Base-by-base conservation (phyloP, 1,140 invertebrate species). In the Parapsyche elsis region DNA sequence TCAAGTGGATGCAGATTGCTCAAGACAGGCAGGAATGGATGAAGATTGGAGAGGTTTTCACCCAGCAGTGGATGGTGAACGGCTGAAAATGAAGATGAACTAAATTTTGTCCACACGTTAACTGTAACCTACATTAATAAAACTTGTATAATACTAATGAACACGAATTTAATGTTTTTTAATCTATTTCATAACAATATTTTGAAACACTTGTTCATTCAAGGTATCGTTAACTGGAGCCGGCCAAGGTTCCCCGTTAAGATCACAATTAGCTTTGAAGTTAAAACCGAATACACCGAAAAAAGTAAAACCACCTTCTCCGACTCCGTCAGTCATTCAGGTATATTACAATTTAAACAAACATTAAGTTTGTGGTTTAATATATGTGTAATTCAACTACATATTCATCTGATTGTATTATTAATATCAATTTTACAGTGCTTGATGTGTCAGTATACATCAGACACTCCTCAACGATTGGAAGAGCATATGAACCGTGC, bases 401-500 rank as follows among this genome's bases (percentile, higher is more conserved):
- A 73, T 46, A 73, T 71, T 4, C 9, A 14, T 16, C 12, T 71
- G 30, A 44, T 4, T 24, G 44, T 21, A 74, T 70, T 76, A 10
- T 77, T 80, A 45, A 19, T 14, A 78, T 76, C n/a, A 76, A 81
- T 38, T 4, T 84, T 87, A 75, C 85, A 93, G 87, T 97, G 95
- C 88, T 93, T 95, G 21, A 90, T 97, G 86, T 97, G 95, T 89
- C 92, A 92, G 83, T 95, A 93, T 86, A 92, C 89, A 83, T 94
- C 94, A 81, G 91, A 92, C 84, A 94, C 92, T 87, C 92, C 94
- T 0, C 87, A 90, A 59, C 91, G 92, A 83, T 88, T 97, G 67
- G 93, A 96, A 87, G 94, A 95, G 84, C 95, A 97, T 88, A 94
- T 97, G 84, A 96, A 96, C 86, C 89, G 93, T 74, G 91, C 89